Conservation (phyloP, 2,888 invertebrate species). For the Miltochrista miniata region DNA sequence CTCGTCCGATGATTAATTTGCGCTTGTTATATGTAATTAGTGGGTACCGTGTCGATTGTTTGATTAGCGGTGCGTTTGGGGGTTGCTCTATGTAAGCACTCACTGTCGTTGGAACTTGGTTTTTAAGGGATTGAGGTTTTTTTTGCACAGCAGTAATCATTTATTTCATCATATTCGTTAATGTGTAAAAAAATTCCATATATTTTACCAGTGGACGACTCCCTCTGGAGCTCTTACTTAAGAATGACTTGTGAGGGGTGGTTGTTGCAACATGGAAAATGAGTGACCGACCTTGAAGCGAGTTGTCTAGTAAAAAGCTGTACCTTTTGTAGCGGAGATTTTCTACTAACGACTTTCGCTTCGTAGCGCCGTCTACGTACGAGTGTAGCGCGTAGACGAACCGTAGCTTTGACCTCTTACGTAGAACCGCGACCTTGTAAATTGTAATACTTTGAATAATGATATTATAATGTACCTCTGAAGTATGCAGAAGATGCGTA, state of each 20-base stretch:
- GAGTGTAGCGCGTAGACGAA: conserved; percentile 62
- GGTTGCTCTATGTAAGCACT: conserved; percentile 15
- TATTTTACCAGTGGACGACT: not conserved
- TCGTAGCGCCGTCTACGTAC: conserved; percentile 58
- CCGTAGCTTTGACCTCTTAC: conserved; percentile 64
- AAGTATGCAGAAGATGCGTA: not conserved
- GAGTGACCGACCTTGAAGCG: conserved; percentile 2
- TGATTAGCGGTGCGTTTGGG: conserved; percentile 37
- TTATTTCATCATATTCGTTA: not conserved
- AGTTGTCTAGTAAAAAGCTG: conserved; percentile 28
- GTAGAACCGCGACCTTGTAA: conserved; percentile 45
- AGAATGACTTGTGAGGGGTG: not conserved
- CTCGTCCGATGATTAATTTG: conserved; percentile 70
- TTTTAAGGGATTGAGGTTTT: not conserved
- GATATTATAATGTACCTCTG: not conserved
- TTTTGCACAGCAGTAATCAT: not conserved
- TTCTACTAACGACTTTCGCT: conserved; percentile 55
- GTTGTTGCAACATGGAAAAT: not conserved
- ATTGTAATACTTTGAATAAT: conserved; percentile 9
- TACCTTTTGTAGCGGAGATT: conserved; percentile 55
- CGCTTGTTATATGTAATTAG: conserved; percentile 68
- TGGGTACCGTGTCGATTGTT: conserved; percentile 48
- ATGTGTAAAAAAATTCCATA: not conserved
- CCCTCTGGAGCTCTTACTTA: not conserved
- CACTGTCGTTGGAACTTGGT: not conserved